Evolutionary conservation across 2,888 invertebrate genomes (phyloP), one percentile per base, ranked within the genome.

Genomic region (Thera britannica): DNA sequence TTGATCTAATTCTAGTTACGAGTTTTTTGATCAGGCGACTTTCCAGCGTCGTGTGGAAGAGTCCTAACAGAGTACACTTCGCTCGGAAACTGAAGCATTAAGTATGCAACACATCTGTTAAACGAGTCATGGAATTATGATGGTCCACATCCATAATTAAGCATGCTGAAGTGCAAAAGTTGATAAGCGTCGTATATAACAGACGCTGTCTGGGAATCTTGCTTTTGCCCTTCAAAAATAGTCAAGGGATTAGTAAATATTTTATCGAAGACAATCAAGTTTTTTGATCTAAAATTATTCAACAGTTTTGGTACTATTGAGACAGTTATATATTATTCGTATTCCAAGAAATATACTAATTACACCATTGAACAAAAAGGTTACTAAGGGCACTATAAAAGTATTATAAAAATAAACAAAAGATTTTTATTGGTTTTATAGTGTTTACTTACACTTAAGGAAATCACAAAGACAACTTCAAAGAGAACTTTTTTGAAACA

Each of bases 51-150:
- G 48, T 67, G 49, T 58, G 41, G 9, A 51, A 58, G 61, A 55
- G 41, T 7, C 49, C 35, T 46, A 61, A 61, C 38, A 56, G 56
- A 61, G 49, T 38, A 79, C 63, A 52, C 60, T 61, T 54, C 54
- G 56, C 63, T 63, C 60, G 35, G 62, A 65, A 63, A 65, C 62
- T 62, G 59, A 59, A 60, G 60, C 65, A 71, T 68, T 60, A 65
- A 68, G 58, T 68, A 68, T 68, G 67, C 65, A 78, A 72, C 74
- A 75, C 76, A 76, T 76, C 75, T 75, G 78, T 75, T 79, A 79
- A 78, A 79, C 77, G 77, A 77, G 76, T 76, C 76, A 77, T 72
- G 72, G 76, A 75, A 77, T 77, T 77, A 79, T 79, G 72, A 66
- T 70, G 60, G 52, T 63, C 58, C 65, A 57, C 36, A 54, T 68